Evolutionary conservation across 2,797 vertebrate species (phyloP).

Genomic region (Tympanoctomys barrerae): DNA sequence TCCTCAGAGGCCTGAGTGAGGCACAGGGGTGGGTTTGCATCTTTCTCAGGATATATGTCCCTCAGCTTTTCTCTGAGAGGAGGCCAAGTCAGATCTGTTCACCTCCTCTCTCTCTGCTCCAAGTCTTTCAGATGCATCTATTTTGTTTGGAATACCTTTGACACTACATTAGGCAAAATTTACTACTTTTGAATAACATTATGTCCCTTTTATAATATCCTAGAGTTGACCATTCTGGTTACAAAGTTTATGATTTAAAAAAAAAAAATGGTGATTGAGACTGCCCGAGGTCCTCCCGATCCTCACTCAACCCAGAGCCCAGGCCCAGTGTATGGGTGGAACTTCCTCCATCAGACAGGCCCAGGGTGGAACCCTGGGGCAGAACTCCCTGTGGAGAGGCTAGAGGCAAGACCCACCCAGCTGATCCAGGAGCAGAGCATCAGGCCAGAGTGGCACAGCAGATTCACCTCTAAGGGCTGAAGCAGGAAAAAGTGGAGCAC

Average conservation of each 20-base stretch:
- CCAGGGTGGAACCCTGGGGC: too few relatives aligned
- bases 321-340: too few relatives aligned
- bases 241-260: not conserved
- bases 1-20: not conserved
- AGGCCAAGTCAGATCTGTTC: not conserved
- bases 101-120: not conserved
- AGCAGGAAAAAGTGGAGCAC: too few relatives aligned
- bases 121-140: not conserved
- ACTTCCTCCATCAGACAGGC: too few relatives aligned
- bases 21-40: too few relatives aligned
- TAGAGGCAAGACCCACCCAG: too few relatives aligned
- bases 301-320: too few relatives aligned
- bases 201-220: not conserved
- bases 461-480: too few relatives aligned
- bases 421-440: too few relatives aligned
- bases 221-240: not conserved
- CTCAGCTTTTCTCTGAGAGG: not conserved
- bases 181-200: not conserved
- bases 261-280: not conserved
- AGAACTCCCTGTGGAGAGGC: too few relatives aligned
- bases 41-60: not conserved
- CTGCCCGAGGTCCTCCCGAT: too few relatives aligned
- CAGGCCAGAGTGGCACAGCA: too few relatives aligned
- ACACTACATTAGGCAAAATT: not conserved
- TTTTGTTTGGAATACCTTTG: slow-evolving; percentile 8